A percentile compares a stretch with the other conserved stretches of the same genome.
Conservation (phyloP, 1,140 invertebrate genomes). For the Mya arenaria region DNA sequence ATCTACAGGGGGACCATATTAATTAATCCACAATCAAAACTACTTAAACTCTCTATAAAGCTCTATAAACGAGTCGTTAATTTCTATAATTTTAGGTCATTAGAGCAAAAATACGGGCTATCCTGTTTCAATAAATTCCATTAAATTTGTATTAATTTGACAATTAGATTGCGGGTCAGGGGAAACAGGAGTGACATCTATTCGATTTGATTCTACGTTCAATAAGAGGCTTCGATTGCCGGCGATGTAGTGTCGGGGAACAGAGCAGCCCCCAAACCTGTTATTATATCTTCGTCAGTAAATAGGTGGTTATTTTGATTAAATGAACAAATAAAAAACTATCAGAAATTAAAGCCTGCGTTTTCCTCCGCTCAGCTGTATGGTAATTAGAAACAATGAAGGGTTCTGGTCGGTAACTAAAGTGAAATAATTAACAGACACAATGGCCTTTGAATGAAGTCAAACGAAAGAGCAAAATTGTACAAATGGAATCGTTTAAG, state of each 20-base stretch:
- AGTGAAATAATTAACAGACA: background rate
- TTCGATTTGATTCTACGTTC: slow-evolving; percentile 54
- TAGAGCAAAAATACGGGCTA: slow-evolving; percentile 54
- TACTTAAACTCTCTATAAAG: slow-evolving; percentile 45
- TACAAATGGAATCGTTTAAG: background rate
- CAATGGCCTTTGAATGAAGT: background rate
- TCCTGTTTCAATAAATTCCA: slow-evolving; percentile 48
- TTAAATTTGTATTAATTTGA: slow-evolving; percentile 61
- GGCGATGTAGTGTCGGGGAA: slow-evolving; percentile 10
- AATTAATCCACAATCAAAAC: slow-evolving; percentile 54
- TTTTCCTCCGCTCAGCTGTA: slow-evolving; percentile 40
- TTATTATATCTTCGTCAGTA: slow-evolving; percentile 43
- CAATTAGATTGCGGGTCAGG: slow-evolving; percentile 50
- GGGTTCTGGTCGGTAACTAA: background rate
- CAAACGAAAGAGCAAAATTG: background rate
- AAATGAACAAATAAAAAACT: slow-evolving; percentile 50
- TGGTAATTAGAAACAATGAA: slow-evolving; percentile 54
- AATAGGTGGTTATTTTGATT: slow-evolving; percentile 52
- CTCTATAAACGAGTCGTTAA: slow-evolving; percentile 52
- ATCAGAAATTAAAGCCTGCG: slow-evolving; percentile 49
- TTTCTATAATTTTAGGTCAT: slow-evolving; percentile 53
- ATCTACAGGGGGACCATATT: slow-evolving; percentile 16
- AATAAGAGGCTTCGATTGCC: slow-evolving; percentile 35
- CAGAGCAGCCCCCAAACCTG: slow-evolving; percentile 27
- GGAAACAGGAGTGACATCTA: slow-evolving; percentile 45